Percentiles rank a stretch among this genome's conserved stretches.
Conservation (phyloP, 2,113 vertebrate species). For the Agelaius phoeniceus region DNA sequence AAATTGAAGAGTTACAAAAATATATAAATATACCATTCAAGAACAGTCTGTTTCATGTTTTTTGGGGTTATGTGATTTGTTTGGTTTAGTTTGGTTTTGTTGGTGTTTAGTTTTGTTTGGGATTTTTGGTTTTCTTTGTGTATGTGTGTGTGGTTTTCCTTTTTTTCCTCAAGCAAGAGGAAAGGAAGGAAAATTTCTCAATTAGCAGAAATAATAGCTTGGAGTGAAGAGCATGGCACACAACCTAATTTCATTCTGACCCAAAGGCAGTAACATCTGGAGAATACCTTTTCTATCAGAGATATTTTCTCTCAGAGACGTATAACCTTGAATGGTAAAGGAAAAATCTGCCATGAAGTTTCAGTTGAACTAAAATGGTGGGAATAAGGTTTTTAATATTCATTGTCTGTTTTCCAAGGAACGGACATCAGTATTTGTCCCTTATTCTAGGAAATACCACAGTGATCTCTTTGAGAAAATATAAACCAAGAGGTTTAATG, state of each 20-base stretch:
- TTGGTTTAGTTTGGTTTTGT: background rate
- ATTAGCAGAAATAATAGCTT: background rate
- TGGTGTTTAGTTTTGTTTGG: background rate
- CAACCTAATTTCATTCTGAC: background rate
- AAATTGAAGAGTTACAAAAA: background rate
- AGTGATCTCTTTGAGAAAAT: background rate
- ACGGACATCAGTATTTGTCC: background rate
- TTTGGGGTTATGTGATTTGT: background rate
- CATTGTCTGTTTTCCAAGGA: background rate
- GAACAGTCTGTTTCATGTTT: accelerated
- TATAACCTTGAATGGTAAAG: background rate
- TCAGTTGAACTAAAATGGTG: background rate
- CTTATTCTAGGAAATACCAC: background rate
- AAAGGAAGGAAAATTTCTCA: background rate
- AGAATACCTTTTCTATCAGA: background rate
- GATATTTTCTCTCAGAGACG: background rate
- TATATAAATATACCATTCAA: background rate
- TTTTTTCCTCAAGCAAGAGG: background rate
- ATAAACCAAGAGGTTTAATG: background rate
- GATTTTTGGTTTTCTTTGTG: background rate
- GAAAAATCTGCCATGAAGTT: background rate
- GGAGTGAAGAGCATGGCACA: background rate
- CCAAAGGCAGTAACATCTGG: background rate
- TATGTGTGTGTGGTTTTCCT: background rate
- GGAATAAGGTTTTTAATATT: background rate